A percentile compares a stretch with the other conserved stretches of the same genome.
Conservation (phyloP, 2,113 vertebrate genomes). For the Sula dactylatra region DNA sequence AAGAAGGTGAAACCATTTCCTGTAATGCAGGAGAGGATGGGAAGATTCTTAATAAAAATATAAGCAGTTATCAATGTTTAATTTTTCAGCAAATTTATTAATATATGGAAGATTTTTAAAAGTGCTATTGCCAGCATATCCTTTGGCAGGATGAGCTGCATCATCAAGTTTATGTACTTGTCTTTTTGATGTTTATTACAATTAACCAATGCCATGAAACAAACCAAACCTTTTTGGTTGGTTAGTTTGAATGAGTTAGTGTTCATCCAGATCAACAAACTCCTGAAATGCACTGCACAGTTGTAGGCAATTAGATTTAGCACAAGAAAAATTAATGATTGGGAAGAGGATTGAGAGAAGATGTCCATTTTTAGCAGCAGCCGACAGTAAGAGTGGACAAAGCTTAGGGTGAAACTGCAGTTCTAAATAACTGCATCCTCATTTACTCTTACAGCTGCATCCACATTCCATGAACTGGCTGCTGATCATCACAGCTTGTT, state of each 20-base stretch:
- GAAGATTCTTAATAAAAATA: background rate
- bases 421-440: background rate
- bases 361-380: rapidly evolving
- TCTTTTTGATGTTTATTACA: background rate
- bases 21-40: background rate
- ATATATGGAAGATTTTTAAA: background rate
- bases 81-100: background rate
- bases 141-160: background rate
- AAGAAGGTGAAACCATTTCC: constrained; percentile 12
- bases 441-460: background rate
- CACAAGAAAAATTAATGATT: background rate
- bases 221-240: background rate
- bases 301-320: background rate
- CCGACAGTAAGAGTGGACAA: background rate
- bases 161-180: background rate
- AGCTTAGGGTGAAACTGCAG: background rate
- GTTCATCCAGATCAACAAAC: background rate
- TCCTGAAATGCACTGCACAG: background rate
- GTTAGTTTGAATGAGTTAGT: background rate
- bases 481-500: background rate
- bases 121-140: background rate
- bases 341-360: background rate
- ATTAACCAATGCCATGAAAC: background rate
- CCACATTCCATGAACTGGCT: background rate
- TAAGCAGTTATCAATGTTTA: background rate